A percentile compares a stretch with the other conserved stretches of the same genome.
Conservation (phyloP, 1,140 invertebrate genomes). For the Aricia agestis region DNA sequence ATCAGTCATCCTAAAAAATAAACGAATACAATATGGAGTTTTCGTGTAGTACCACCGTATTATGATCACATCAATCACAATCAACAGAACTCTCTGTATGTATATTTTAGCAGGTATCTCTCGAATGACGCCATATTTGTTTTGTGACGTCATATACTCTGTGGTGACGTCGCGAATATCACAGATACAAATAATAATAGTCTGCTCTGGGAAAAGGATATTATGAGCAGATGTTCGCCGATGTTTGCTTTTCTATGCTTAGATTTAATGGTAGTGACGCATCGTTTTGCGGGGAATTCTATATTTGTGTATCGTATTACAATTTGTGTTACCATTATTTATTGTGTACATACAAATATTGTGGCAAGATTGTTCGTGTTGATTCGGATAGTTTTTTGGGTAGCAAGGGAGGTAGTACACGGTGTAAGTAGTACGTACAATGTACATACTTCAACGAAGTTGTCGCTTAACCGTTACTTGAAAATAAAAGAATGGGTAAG, state of each 20-base stretch:
- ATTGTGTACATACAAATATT: not conserved
- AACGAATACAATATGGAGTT: too few species aligned
- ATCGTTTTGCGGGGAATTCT: not conserved
- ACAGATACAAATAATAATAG: not conserved
- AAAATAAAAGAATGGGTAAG: too few species aligned
- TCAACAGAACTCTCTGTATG: too few species aligned
- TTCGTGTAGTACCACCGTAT: too few species aligned
- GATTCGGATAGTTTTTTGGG: too few species aligned
- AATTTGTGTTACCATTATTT: not conserved
- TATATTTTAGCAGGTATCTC: not conserved
- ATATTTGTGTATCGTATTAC: not conserved
- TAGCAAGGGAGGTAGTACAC: too few species aligned
- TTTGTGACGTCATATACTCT: not conserved
- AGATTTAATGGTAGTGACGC: not conserved
- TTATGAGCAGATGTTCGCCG: not conserved
- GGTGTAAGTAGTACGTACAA: too few species aligned
- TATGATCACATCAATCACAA: too few species aligned
- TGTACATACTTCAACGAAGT: too few species aligned
- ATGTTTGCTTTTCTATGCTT: not conserved
- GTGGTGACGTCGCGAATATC: not conserved
- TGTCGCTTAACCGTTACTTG: too few species aligned
- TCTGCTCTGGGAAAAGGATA: not conserved
- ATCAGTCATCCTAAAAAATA: too few species aligned
- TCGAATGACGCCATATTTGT: not conserved
- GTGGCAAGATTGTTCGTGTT: too few species aligned